phyloP scores from a whole-genome alignment of 2,797 vertebrate genomes.

The Pachyuromys duprasi region DNA sequence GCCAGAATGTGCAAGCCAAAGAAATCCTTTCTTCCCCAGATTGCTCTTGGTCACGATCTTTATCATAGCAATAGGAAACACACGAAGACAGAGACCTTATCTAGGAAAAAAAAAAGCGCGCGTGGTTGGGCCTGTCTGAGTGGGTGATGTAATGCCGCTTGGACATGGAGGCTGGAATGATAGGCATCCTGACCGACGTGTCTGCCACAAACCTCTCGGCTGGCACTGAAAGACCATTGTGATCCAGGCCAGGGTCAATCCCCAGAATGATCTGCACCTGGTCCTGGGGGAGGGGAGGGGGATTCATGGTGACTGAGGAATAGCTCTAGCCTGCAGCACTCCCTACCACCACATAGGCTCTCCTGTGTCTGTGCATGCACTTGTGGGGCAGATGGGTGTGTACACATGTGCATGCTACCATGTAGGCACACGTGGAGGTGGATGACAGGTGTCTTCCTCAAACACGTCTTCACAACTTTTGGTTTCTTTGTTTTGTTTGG shows the following conservation, averaged over 20 bases:
- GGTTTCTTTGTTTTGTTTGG: background rate
- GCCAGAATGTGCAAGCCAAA: too few species aligned
- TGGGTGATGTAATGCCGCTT: conserved; percentile 33
- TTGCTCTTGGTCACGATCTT: background rate
- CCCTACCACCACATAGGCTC: background rate
- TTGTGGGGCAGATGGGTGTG: background rate
- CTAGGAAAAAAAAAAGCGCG: background rate
- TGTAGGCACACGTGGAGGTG: background rate
- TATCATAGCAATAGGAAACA: background rate
- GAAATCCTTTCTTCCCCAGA: background rate
- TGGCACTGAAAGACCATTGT: conserved; percentile 52
- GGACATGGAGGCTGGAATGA: conserved; percentile 49
- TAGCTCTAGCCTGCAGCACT: background rate
- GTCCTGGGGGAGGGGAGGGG: background rate
- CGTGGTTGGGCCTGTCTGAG: conserved; percentile 17
- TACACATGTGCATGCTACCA: background rate
- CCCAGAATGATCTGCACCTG: background rate
- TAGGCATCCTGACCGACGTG: background rate
- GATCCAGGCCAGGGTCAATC: background rate
- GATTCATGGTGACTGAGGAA: too few species aligned
- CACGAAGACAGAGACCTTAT: background rate
- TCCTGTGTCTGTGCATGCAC: too few species aligned
- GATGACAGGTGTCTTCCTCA: background rate
- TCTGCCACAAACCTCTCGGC: background rate
- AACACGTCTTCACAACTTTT: background rate